Base-by-base conservation (phyloP, 2,113 vertebrate species). In the Odontophorus gujanensis region DNA sequence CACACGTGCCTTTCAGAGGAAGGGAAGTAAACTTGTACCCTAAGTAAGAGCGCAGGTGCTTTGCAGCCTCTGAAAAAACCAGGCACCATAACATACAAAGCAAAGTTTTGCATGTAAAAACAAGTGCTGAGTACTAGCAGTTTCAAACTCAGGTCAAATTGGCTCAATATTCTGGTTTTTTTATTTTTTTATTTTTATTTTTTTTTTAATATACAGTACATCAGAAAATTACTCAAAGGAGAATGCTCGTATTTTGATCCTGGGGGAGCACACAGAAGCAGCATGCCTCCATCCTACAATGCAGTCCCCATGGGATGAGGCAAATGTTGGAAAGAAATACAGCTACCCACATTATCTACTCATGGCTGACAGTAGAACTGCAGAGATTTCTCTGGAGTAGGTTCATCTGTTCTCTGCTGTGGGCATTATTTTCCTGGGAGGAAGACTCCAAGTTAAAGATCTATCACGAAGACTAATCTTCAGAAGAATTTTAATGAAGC, bases 401-500 rank as follows among this genome's bases (percentile, higher is more conserved):
- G 9, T 65, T 92, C 62, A 28, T 76, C 78, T 50, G 6, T 32
- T 81, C 76, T 55, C 71, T 76, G 58, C 40, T 58, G 36, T 3
- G 3, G 92, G 68, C 48, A 85, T 55, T 61, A 75, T 75, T 84
- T 91, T 74, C 61, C 82, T 89, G 59, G 48, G 48, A 94, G 36
- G 36, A 90, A 89, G 58, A 73, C 61, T n/a, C n/a, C 42, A 43
- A 81, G 74, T 91, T 72, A 68, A 84, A 87, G 77, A 81, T 89
- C 75, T 36, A 69, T 91, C 92, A 80, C 71, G 63, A 89, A 62
- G 59, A 51, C 45, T 76, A 61, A 81, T 47, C 69, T 86, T 96
- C 87, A 91, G 93, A 94, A 76, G 90, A 79, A 87, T 95, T 93
- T 83, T 92, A 94, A 95, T 86, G 68, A 84, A 93, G 61, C 50